Percentiles rank a stretch among this genome's conserved stretches.
These are phyloP conservation scores for Mixornis gularis DNA, from an alignment of 2,113 vertebrate species.

Conservation along the genomic window DNA sequence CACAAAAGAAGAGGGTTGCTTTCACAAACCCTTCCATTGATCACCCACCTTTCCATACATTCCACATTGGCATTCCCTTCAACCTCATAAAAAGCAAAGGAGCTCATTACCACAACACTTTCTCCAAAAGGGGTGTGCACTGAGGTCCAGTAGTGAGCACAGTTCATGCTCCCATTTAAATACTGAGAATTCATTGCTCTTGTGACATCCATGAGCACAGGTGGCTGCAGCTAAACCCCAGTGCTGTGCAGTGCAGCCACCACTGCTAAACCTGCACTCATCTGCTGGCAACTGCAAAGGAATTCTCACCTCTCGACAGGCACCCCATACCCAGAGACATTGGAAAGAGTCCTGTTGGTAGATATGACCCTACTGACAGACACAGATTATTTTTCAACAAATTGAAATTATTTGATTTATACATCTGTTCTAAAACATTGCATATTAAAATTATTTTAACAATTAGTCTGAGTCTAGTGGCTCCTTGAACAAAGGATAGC, in stretches of 20 bases:
- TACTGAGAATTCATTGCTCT: background rate
- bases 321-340: background rate
- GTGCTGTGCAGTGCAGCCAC: accelerated
- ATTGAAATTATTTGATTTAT: background rate
- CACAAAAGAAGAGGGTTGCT: background rate
- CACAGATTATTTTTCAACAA: background rate
- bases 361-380: background rate
- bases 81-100: background rate
- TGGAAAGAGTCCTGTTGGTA: background rate
- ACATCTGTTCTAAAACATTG: background rate
- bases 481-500: background rate
- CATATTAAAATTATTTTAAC: background rate
- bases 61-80: background rate
- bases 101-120: background rate
- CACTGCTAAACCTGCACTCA: background rate
- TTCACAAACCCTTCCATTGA: background rate
- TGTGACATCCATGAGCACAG: accelerated
- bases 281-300: background rate
- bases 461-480: background rate
- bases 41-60: background rate
- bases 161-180: background rate
- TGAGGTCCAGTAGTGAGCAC: background rate
- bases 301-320: background rate
- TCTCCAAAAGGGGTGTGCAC: background rate
- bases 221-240: background rate